Evolutionary conservation across 2,888 invertebrate genomes (phyloP).

Genomic region (Kuschelorhynchus macadamiae): DNA sequence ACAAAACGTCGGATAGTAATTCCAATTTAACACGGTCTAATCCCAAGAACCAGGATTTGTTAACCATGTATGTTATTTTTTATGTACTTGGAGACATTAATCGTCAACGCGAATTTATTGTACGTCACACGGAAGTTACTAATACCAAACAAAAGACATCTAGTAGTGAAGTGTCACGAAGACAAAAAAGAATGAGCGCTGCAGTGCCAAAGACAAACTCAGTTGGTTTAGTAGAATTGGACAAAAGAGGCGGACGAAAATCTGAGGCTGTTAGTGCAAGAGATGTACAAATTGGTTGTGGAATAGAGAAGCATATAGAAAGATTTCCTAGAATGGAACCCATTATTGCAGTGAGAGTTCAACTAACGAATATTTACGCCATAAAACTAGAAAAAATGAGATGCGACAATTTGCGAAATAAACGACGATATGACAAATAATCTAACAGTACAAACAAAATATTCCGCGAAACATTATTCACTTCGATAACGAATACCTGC

Average conservation of each 20-base stretch:
- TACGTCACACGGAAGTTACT: constrained; percentile 2
- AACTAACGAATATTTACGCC: constrained; percentile 8
- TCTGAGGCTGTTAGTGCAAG: constrained; percentile 24
- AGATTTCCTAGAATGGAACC: constrained; percentile 13
- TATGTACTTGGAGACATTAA: constrained; percentile 23
- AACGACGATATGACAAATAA: too few relatives aligned
- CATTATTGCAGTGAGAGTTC: constrained; percentile 16
- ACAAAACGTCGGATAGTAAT: too few relatives aligned
- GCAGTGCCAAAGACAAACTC: constrained; percentile 13
- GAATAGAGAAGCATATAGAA: constrained; percentile 6
- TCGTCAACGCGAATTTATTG: constrained; percentile 16
- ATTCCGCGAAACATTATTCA: too few relatives aligned
- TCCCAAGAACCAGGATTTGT: too few relatives aligned
- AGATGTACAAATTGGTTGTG: constrained; percentile 16
- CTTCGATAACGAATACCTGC: too few relatives aligned
- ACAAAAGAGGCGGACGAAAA: constrained; percentile 17
- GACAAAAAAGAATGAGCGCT: constrained; percentile 19
- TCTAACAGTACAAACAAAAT: too few relatives aligned
- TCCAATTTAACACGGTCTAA: too few relatives aligned
- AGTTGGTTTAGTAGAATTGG: constrained; percentile 11
- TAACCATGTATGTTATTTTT: too few relatives aligned
- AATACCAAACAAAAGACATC: constrained; percentile 19
- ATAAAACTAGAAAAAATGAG: too few relatives aligned
- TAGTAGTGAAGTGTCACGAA: constrained; percentile 29
- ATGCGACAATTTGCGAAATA: too few relatives aligned